Evolutionary conservation across 2,113 vertebrate genomes (phyloP), one percentile per base, ranked within the genome.

Genomic region (Chauna torquata): DNA sequence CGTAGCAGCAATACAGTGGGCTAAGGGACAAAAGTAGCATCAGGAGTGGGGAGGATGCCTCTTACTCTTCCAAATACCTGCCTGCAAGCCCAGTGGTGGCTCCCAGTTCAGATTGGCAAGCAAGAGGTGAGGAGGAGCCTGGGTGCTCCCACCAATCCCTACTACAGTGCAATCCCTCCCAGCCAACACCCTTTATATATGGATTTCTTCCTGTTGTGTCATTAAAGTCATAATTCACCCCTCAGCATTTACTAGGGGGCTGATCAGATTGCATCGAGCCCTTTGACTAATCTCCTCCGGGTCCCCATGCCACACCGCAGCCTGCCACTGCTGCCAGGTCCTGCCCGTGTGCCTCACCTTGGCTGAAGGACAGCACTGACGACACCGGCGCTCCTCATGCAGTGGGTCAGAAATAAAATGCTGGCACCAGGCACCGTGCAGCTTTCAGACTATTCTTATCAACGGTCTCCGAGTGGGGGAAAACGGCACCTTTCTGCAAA

Each of bases 1-100:
- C 0, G 13, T 2, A 6, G 55, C 44, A 77, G 66, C 44, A 44
- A 3, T 7, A 16, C 28, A 28, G 57, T 1, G 28, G 20, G 57
- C 4, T 12, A 13, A 66, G 44, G 69, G 42, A 71, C 38, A 5
- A 55, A 78, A 50, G 3, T 0, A 50, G 54, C 1, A 0, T 2
- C 27, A 54, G 45, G 50, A 62, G 10, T 1, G 9, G 28, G 27
- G 27, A 82, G 54, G 38, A 58, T 16, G 15, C 22, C 22, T 30
- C 70, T 28, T n/a, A 12, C 11, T 38, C 57, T 15, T 20, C 2
- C n/a, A 36, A 14, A n/a, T 3, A 36, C 4, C 34, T 58, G 34
- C 49, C 61, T 40, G 42, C 30, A 40, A 0, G 5, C 12, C 36
- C 11, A 1, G 44, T 0, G 3, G 13, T 2, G 42, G 16, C 38